Evolutionary conservation across 2,113 vertebrate genomes (phyloP).

Genomic region (Cavia aperea): DNA sequence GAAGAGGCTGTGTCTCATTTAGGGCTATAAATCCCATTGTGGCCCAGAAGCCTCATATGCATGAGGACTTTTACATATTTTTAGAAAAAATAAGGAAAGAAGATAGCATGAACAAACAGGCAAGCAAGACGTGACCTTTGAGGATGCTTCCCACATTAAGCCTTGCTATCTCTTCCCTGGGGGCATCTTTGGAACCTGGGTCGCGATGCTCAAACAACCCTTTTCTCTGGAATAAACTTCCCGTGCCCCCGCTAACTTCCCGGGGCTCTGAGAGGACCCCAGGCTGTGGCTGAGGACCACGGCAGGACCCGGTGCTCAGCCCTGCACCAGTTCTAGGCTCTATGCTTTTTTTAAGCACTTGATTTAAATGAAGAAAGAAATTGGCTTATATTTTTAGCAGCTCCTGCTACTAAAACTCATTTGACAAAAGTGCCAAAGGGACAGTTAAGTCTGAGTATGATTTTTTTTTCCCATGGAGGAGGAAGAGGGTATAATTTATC

Average conservation of each 20-base stretch:
- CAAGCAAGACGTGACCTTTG: background rate
- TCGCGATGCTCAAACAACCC: background rate
- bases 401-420: conserved; percentile 74
- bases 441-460: conserved; percentile 70
- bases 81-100: background rate
- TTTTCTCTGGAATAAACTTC: background rate
- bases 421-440: conserved; percentile 72
- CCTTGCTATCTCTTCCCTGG: background rate
- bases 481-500: conserved; percentile 70
- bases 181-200: background rate
- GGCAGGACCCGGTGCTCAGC: conserved; percentile 40
- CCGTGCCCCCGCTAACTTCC: background rate
- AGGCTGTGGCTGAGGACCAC: background rate
- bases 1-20: background rate
- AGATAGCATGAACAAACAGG: background rate
- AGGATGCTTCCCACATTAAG: background rate
- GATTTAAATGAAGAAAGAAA: conserved; percentile 68
- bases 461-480: conserved; percentile 69
- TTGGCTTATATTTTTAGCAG: conserved; percentile 72
- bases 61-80: background rate
- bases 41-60: background rate
- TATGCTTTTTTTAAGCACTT: conserved; percentile 66
- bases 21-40: background rate
- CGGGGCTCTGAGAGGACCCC: background rate
- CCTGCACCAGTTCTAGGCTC: conserved; percentile 49